Conservation (phyloP, 2,797 vertebrate genomes). For the Cyclura pinguis region DNA sequence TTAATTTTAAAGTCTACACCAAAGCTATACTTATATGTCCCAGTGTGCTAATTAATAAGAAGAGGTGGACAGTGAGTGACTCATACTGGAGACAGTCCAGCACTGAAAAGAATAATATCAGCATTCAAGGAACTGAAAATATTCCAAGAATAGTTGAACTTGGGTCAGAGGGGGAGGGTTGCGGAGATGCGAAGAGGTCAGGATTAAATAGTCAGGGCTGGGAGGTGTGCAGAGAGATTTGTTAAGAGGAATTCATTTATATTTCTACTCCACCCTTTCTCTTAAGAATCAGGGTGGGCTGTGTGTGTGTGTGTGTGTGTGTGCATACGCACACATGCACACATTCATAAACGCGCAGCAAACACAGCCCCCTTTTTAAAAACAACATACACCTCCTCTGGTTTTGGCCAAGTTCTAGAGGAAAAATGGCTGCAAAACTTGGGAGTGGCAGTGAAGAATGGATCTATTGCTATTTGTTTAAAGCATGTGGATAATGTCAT, state of each 20-base stretch:
- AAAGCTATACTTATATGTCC: slow-evolving; percentile 68
- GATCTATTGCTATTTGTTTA: neutral
- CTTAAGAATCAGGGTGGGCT: neutral
- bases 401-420: neutral
- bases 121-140: neutral
- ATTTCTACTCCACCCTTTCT: neutral
- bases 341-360: neutral
- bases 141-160: accelerated
- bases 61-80: slow-evolving; percentile 73
- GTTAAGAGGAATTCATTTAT: neutral
- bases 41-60: slow-evolving; percentile 36
- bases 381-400: neutral
- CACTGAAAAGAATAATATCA: slow-evolving; percentile 30
- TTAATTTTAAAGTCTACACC: slow-evolving; percentile 67
- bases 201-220: neutral
- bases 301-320: neutral
- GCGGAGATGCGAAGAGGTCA: slow-evolving; percentile 11
- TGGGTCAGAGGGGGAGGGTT: neutral
- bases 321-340: too few species aligned
- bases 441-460: neutral
- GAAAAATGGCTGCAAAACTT: neutral
- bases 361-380: neutral
- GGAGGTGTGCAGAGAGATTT: accelerated
- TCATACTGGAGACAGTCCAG: slow-evolving; percentile 74
- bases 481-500: neutral